Percentiles rank a stretch among this genome's conserved stretches.
phyloP scores from a whole-genome alignment of 2,113 vertebrate genomes.

The Fukomys damarensis region DNA sequence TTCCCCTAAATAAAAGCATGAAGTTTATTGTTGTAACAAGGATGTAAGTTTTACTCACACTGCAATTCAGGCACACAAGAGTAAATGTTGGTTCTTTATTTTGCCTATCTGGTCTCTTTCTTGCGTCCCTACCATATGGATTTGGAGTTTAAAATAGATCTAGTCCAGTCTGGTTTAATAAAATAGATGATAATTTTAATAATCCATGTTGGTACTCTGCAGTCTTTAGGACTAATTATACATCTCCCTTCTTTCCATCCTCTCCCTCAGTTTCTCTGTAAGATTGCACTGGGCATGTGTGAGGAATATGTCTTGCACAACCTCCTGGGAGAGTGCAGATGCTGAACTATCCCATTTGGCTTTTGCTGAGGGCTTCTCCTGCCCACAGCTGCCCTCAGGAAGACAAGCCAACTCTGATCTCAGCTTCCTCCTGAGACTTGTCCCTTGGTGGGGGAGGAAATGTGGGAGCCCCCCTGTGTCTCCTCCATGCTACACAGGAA shows the following conservation, averaged over 20 bases:
- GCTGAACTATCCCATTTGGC: too few relatives aligned
- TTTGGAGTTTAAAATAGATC: background rate
- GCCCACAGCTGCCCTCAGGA: background rate
- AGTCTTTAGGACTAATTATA: background rate
- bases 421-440: background rate
- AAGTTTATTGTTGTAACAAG: background rate
- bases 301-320: background rate
- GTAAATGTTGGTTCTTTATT: background rate
- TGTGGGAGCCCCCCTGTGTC: background rate
- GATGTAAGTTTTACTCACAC: background rate
- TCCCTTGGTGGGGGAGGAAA: background rate
- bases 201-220: background rate
- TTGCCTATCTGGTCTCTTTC: background rate
- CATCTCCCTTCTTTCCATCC: background rate
- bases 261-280: background rate
- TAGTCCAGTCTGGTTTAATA: background rate
- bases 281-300: background rate
- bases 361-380: background rate
- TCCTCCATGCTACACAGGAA: background rate
- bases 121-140: background rate
- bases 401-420: background rate
- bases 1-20: background rate
- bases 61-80: background rate
- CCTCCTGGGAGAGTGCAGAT: background rate
- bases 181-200: background rate